A percentile compares a stretch with the other conserved stretches of the same genome.
phyloP scores from a whole-genome alignment of 2,888 invertebrate genomes.

The Ormyrus thymus region DNA sequence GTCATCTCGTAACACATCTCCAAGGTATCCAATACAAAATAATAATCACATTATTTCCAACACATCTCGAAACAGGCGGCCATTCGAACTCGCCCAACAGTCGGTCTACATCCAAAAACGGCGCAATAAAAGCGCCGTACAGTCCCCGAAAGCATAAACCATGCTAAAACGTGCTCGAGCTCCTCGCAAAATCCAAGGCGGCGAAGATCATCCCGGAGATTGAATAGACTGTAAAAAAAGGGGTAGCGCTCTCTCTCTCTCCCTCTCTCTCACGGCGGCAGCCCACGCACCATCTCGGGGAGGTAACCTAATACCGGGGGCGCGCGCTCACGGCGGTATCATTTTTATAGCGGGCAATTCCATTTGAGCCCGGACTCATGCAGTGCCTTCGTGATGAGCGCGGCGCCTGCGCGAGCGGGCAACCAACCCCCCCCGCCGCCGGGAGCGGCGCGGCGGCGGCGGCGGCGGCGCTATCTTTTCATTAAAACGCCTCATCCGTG shows the following conservation, averaged over 20 bases:
- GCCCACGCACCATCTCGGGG: too few species aligned
- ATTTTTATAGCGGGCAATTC: slow-evolving; percentile 73
- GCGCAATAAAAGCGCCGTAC: too few species aligned
- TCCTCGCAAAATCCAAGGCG: too few species aligned
- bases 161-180: slow-evolving; percentile 20
- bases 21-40: too few species aligned
- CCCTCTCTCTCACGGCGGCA: slow-evolving; percentile 52
- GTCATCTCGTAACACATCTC: too few species aligned
- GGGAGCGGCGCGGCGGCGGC: slow-evolving; percentile 27
- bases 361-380: slow-evolving; percentile 73
- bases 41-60: too few species aligned
- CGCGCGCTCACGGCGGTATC: slow-evolving; percentile 68
- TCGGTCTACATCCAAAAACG: too few species aligned
- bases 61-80: too few species aligned
- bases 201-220: slow-evolving; percentile 9
- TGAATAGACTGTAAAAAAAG: slow-evolving; percentile 51
- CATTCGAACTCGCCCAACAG: too few species aligned
- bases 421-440: not conserved
- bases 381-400: slow-evolving; percentile 73
- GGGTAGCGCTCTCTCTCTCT: slow-evolving; percentile 49
- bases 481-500: slow-evolving; percentile 71
- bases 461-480: slow-evolving; percentile 70
- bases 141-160: slow-evolving; percentile 20
- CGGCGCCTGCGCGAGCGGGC: slow-evolving; percentile 13
- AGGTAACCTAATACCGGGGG: slow-evolving; percentile 67